Conservation (phyloP, 2,888 invertebrate species). For the Agrotis segetum region DNA sequence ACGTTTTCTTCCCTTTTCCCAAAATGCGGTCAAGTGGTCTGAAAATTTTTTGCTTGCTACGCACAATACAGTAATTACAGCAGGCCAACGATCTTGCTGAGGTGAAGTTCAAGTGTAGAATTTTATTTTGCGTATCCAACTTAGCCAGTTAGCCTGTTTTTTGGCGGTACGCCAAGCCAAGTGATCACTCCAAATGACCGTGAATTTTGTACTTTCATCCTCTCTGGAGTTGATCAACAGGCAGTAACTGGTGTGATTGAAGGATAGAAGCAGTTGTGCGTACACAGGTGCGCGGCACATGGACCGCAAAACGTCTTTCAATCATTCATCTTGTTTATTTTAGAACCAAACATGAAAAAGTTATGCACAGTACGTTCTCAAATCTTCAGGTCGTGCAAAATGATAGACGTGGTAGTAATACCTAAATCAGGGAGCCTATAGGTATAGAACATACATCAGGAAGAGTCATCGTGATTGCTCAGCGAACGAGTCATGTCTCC, state of each 20-base stretch:
- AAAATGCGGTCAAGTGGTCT: not conserved
- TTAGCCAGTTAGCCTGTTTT: not conserved
- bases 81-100: not conserved
- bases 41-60: not conserved
- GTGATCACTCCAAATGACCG: not conserved
- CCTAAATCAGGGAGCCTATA: not conserved
- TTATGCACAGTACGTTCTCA: not conserved
- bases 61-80: not conserved
- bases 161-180: not conserved
- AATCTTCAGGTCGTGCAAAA: slow-evolving; percentile 23
- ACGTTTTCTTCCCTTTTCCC: not conserved
- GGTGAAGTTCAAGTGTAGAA: not conserved
- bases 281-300: slow-evolving; percentile 6
- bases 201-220: not conserved
- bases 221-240: not conserved
- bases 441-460: slow-evolving; percentile 44
- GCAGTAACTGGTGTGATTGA: not conserved
- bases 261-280: slow-evolving; percentile 1
- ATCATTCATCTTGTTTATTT: not conserved
- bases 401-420: slow-evolving; percentile 25
- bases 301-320: not conserved
- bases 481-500: slow-evolving; percentile 68
- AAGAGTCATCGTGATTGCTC: slow-evolving; percentile 72
- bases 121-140: not conserved
- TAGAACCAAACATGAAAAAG: not conserved